These are phyloP conservation scores for Corydoras maculifer DNA, from an alignment of 2,113 vertebrate genomes.

Conservation along the genomic window DNA sequence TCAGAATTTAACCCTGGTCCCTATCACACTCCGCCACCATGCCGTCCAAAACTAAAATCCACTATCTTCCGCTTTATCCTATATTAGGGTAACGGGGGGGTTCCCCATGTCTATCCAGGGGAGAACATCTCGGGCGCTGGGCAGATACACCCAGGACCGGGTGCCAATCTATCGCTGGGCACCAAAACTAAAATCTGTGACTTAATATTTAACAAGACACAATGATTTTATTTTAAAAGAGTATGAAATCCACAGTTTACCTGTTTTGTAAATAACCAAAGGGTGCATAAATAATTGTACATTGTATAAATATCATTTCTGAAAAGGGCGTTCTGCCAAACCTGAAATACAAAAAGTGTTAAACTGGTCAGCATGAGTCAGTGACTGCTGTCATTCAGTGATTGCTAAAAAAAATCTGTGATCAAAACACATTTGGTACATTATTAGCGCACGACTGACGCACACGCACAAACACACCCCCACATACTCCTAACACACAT, in stretches of 20 bases:
- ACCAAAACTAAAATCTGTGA: no score
- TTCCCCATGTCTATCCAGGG: no score
- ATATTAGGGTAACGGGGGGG: no score
- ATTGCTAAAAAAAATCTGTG: slow-evolving; percentile 10
- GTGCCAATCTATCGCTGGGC: not conserved
- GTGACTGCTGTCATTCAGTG: not conserved
- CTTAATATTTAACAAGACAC: no score
- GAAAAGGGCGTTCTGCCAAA: not conserved
- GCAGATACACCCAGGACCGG: no score
- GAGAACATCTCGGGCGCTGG: no score
- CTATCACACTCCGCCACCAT: no score
- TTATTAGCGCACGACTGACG: slow-evolving; percentile 4
- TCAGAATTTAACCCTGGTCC: no score
- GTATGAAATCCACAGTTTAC: no score
- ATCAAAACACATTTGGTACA: slow-evolving; percentile 3
- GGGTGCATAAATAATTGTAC: not conserved
- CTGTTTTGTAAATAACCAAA: not conserved
- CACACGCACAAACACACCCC: slow-evolving; percentile 9
- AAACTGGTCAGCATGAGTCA: not conserved
- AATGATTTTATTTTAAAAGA: no score
- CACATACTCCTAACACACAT: not conserved
- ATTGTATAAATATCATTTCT: slow-evolving; percentile 1
- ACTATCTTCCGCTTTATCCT: no score
- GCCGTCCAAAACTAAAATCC: no score
- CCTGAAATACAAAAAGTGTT: not conserved